Evolutionary conservation across 2,113 vertebrate species (phyloP), one percentile per base, ranked within the genome.

Genomic region (Stercorarius parasiticus): DNA sequence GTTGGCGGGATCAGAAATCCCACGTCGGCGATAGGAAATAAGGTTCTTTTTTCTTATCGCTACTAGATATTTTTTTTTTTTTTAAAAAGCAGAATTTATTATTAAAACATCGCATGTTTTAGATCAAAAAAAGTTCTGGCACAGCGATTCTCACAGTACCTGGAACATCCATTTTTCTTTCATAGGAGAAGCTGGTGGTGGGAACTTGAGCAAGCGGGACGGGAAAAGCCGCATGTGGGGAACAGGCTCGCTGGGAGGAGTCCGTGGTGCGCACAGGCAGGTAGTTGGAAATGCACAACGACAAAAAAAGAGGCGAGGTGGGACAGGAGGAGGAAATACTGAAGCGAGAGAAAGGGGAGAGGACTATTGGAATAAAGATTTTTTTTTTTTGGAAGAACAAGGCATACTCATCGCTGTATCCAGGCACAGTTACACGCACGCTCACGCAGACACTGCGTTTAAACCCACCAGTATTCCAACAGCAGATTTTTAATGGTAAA

Each of bases 391-490:
- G 82, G 49, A 59, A 58, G 73, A 58, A 20, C 5, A 49, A 3
- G 27, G 19, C n/a, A 3, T 40, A 27, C 29, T 49, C 82, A 43
- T 62, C 62, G 29, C 61, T 17, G 2, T 32, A 8, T 4, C 9
- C 1, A 12, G 87, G 81, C 72, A 26, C 30, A 42, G 73, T 23
- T 23, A 11, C 14, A 1, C 1, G 6, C 12, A 0, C 0, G 20
- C 23, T 32, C 67, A 13, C 40, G 25, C 67, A 55, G 45, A 2
- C 5, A 2, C 79, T 23, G 76, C 65, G 0, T 43, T 67, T 7
- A 17, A 22, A 25, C 4, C 22, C 9, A 27, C 4, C 45, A 1
- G 1, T 10, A 14, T 3, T 52, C 49, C n/a, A 6, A 1, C 0
- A 16, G 72, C 56, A 25, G 15, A 1, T 38, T 30, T 72, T 18